Evolutionary conservation across 2,797 vertebrate genomes (phyloP).

Genomic region (Channallabes apus): DNA sequence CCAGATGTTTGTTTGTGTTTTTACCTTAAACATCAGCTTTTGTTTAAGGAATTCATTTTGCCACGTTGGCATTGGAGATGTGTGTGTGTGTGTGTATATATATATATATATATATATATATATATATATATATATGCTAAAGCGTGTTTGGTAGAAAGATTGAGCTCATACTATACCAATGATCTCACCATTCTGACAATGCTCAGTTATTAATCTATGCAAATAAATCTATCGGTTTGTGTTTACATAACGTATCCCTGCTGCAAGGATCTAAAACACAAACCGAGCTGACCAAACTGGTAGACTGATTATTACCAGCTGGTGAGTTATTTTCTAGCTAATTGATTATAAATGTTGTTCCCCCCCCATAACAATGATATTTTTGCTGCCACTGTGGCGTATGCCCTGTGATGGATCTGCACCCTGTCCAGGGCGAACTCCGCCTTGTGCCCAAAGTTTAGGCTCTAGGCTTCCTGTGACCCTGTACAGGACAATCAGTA

Average conservation of each 20-base stretch:
- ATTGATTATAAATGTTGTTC: not conserved
- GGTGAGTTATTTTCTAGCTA: conserved; percentile 28
- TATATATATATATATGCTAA: too few species aligned
- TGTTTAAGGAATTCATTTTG: not conserved
- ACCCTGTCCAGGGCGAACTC: too few species aligned
- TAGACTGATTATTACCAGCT: conserved; percentile 10
- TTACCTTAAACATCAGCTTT: not conserved
- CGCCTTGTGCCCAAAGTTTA: too few species aligned
- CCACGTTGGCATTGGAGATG: conserved; percentile 31
- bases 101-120: too few species aligned
- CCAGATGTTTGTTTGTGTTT: not conserved
- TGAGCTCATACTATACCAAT: too few species aligned
- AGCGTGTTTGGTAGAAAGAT: not conserved
- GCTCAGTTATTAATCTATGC: not conserved
- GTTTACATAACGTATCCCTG: conserved; percentile 27
- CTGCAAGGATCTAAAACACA: conserved; percentile 19
- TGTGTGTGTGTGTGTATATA: too few species aligned
- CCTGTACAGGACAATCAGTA: too few species aligned
- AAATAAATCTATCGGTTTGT: conserved; percentile 16
- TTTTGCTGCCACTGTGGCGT: too few species aligned
- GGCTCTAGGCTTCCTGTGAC: too few species aligned
- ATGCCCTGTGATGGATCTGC: too few species aligned
- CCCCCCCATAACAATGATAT: too few species aligned
- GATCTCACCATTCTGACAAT: not conserved
- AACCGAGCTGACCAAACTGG: conserved; percentile 1